Evolutionary conservation across 2,888 invertebrate species (phyloP).

Genomic region (Drosophila austrosaltans): DNA sequence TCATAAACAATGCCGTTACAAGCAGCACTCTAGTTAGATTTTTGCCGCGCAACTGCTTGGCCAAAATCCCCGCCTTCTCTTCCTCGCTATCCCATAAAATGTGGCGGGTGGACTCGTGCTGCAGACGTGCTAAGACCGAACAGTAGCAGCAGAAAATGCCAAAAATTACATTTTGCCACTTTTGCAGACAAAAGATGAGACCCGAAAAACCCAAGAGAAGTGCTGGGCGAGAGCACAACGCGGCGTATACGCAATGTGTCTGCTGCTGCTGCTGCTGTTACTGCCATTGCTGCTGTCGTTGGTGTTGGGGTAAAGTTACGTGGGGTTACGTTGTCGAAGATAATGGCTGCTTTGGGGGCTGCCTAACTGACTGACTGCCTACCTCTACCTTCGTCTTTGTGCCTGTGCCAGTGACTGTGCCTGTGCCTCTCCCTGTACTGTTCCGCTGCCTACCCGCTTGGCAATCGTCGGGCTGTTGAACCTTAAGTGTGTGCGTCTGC

Average conservation of each 20-base stretch:
- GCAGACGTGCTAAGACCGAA: conserved; percentile 47
- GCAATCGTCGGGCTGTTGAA: conserved; percentile 75
- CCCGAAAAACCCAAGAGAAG: conserved; percentile 39
- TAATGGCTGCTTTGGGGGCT: conserved; percentile 73
- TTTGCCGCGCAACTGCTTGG: conserved; percentile 48
- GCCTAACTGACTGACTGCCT: conserved; percentile 26
- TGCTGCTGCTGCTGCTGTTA: conserved; percentile 8
- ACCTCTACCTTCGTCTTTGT: not conserved
- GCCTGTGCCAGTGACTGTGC: not conserved
- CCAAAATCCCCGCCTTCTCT: conserved; percentile 19
- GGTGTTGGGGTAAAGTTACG: conserved; percentile 40
- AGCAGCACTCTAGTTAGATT: conserved; percentile 48
- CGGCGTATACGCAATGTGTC: conserved; percentile 68
- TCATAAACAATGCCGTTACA: conserved; percentile 49
- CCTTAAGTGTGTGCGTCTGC: conserved; percentile 68
- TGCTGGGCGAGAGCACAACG: conserved; percentile 31
- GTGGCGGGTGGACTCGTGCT: conserved; percentile 23
- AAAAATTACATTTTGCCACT: conserved; percentile 79
- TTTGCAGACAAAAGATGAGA: conserved; percentile 70
- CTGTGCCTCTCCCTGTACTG: not conserved
- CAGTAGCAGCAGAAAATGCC: conserved; percentile 64
- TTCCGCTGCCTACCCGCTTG: conserved; percentile 40
- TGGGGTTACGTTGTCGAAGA: conserved; percentile 72
- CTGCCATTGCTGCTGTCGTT: conserved; percentile 3
- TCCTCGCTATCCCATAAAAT: not conserved